These are phyloP conservation scores for Albula glossodonta DNA, from an alignment of 2,113 vertebrate species.

Conservation along the genomic window DNA sequence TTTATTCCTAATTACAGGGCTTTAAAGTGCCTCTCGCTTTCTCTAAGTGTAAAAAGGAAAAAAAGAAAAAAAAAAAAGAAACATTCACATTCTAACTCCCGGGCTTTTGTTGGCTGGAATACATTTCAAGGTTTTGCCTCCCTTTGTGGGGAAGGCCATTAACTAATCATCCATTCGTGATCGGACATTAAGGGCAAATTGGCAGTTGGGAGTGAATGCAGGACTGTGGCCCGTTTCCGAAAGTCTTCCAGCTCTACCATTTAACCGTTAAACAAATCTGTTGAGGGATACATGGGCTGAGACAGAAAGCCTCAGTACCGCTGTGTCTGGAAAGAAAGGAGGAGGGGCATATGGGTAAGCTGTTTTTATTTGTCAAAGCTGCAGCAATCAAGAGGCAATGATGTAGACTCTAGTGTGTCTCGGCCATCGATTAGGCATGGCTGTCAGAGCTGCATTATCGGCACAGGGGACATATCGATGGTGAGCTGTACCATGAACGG, in stretches of 20 bases:
- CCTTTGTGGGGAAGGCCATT: background rate
- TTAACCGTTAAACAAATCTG: background rate
- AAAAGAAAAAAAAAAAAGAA: background rate
- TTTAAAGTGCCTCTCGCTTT: constrained; percentile 12
- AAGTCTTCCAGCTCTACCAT: background rate
- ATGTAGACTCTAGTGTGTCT: constrained; percentile 30
- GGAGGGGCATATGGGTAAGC: background rate
- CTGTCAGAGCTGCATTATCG: constrained; percentile 37
- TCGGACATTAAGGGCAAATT: constrained; percentile 1
- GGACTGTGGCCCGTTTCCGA: background rate
- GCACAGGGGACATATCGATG: constrained; percentile 24
- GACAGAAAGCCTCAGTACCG: background rate
- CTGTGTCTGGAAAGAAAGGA: background rate
- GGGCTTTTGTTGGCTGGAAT: background rate
- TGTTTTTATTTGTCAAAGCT: constrained; percentile 10
- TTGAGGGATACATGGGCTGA: background rate
- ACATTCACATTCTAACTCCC: background rate
- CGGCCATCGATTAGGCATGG: constrained; percentile 25
- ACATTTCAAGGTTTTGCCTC: background rate
- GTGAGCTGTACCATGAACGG: constrained; percentile 1
- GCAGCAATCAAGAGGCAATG: constrained; percentile 27
- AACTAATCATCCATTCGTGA: constrained; percentile 7
- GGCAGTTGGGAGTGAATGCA: background rate
- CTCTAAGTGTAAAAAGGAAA: background rate
- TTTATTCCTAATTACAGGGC: constrained; percentile 10